Base-by-base conservation (phyloP, 1,140 invertebrate species). In the Cotesia typhae region DNA sequence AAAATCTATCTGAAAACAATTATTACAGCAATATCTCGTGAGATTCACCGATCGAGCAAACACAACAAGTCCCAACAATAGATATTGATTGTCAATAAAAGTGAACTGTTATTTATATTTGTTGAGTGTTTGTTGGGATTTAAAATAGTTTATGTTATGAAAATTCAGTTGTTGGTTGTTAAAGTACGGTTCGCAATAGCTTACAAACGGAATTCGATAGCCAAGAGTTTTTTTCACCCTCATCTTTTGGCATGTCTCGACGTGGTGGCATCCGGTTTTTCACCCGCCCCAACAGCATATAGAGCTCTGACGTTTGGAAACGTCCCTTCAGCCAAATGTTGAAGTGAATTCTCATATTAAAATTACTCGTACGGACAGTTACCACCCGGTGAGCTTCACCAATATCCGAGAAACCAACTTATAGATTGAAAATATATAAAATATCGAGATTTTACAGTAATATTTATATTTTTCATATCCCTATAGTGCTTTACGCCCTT, bases 281-380 rank as follows among this genome's bases (percentile, higher is more conserved):
- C 67, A 12, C 53, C 36, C 65, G 36, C 67, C 10, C 28, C 38
- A 60, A 14, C 35, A 74, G 14, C 70, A 55, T 52, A 47, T 28
- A 28, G 2, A 28, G 28, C 57, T 17, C 41, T 35, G 36, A 69
- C 28, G 36, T 66, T 17, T 57, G 51, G 47, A 66, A 10, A 14
- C 28, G 41, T n/a, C 55, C 52, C 37, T 64, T 10, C 10, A n/a
- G 47, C 36, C 52, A 20, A 60, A 47, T 41, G 28, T 35, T n/a
- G 66, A 57, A 72, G 35, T 17, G 41, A 67, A 77, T 71, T 35
- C 71, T 61, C 66, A 74, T 77, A 79, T 79, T 78, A 78, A 79
- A 79, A 74, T 67, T 70, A 75, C 55, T 75, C 61, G 53, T 51
- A 28, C 47, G 17, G 37, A 70, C 14, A 41, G 67, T 60, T 20